Base-by-base conservation (phyloP, 2,797 vertebrate genomes). In the Delichon dasypus region DNA sequence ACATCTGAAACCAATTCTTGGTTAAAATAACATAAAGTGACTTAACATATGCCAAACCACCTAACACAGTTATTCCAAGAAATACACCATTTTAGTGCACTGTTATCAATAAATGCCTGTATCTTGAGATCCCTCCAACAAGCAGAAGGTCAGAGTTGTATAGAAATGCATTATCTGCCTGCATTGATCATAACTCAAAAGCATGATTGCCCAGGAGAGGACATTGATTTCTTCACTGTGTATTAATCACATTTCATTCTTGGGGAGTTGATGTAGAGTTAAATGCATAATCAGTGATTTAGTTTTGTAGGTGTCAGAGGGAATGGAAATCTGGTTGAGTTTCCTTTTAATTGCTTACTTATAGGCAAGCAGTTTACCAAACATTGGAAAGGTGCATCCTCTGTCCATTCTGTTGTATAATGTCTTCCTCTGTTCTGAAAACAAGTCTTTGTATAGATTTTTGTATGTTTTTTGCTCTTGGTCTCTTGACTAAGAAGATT, bases 211-310 rank as follows among this genome's bases (percentile, higher is more conserved):
- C 70, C 58, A 73, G 83, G 93, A 93, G 75, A 88, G 32, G 36
- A 75, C 85, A 95, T 95, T 57, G 94, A 97, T 96, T 95, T 93
- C 64, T 94, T 88, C 48, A 70, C 80, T 82, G 64, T 79, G 13
- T 93, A 82, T 94, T 94, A 94, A 95, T 96, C 67, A 90, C 64
- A 36, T 62, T 87, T 90, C 36, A 27, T 92, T 94, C 72, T 36
- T 95, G 62, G 54, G 65, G 81, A 85, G 44, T 2, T 94, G 88
- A 60, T 1, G 0, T 44, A 40, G 73, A 51, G 51, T 61, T 79
- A 93, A 88, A 91, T 74, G 80, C 34, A 51, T 82, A 82, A 67
- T 91, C 47, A 44, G 77, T 88, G 60, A 47, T 82, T 57, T 55
- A 27, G 1, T 78, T 85, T 79, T 57, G 7, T 81, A 57, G 32